Evolutionary conservation across 2,113 vertebrate genomes (phyloP), one percentile per base, ranked within the genome.

Genomic region (Oceanites oceanicus): DNA sequence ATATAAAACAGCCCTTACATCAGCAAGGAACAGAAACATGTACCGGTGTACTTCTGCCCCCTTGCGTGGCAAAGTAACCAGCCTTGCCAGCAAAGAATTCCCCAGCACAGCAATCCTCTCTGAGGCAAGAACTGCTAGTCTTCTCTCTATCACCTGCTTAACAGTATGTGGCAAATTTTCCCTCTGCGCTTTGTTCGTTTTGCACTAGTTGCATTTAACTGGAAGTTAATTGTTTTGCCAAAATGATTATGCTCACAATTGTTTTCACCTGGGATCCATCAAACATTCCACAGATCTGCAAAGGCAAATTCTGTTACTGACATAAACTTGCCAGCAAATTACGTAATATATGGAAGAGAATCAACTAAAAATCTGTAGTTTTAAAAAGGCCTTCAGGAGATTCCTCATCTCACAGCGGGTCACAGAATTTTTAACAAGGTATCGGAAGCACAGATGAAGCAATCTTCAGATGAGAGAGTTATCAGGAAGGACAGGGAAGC

Each of bases 81-180:
- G 38, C 47, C 47, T 30, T 58, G 47, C 49, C 70, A 85, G 87
- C 58, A 53, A 81, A 82, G 58, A 63, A 87, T 22, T 77, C 49
- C 70, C 27, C 15, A 45, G 12, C 27, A 56, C 40, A 61, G 62
- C 21, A 85, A n/a, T 13, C 61, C 50, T 58, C 45, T n/a, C 27
- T 11, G 22, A 78, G 36, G 27, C 36, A 82, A 62, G 26, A 68
- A 58, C 25, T 73, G 67, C 29, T 76, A 82, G 40, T 27, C 44
- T 78, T 49, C 55, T 59, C 40, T 59, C 84, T 30, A 90, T 34
- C 82, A 86, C 26, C n/a, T 47, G 66, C 50, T 79, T 26, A 32
- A 26, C 0, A 0, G 0, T 4, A 63, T 0, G 4, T 15, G 3
- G 21, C 56, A 61, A 59, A 26, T 78, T 72, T 56, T 42, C 84